Base-by-base conservation (phyloP, 2,888 invertebrate genomes). In the Cephus nigrinus region DNA sequence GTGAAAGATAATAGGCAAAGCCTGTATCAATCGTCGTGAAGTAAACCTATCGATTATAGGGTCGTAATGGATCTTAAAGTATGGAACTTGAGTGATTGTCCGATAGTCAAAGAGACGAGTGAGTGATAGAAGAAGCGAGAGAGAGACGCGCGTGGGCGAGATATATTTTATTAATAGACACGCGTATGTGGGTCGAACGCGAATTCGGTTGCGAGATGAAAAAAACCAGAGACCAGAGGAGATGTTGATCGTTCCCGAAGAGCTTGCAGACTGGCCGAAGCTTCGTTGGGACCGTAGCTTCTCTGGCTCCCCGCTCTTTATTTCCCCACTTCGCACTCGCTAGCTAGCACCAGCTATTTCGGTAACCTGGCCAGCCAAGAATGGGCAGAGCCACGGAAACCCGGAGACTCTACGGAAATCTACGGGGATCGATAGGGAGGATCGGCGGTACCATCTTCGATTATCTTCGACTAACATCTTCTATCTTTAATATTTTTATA, bases 341-440 rank as follows among this genome's bases (percentile, higher is more conserved):
- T 23, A 55, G 55, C 55, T 55, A 55, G 83, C 84, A 82, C 85
- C 86, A 86, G 90, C 86, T 91, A 91, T 91, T 91, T 91, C 86
- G 88, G 91, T 90, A 91, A 89, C 90, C 85, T 86, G 88, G 88
- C 89, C 88, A 87, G 88, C 91, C 91, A 91, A 91, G 91, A 91
- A 91, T 91, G 91, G 91, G 89, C 91, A 91, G 90, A 87, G 87
- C 87, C 87, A 55, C 55, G 55, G 55, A 55, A 55, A 55, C 55
- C 55, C 55, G 55, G 55, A 31, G 71, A 31, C 71, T 71, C 71
- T 71, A 71, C 71, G 71, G 31, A 31, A 71, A 55, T 55, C 55
- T 55, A 55, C 55, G 55, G 55, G 55, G 55, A 55, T 55, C 55
- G 55, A 55, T 55, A 55, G 55, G 55, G 23, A 9, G 23, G 55